These are phyloP conservation scores for Cheirogaleus medius DNA, from an alignment of 2,113 vertebrate species.

Conservation along the genomic window DNA sequence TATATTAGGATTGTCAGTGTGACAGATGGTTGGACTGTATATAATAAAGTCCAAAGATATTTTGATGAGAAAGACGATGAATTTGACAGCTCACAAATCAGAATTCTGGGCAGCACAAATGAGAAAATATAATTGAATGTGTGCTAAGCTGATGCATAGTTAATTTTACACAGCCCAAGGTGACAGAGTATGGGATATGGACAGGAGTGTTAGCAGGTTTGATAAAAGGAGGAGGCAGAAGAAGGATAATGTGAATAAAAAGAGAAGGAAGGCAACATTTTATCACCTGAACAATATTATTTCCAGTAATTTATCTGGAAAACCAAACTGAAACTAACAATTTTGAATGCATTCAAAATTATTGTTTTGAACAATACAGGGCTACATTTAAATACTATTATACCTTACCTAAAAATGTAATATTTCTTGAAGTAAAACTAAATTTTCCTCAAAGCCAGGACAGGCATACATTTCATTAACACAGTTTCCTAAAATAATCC, in stretches of 20 bases:
- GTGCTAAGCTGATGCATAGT: constrained; percentile 62
- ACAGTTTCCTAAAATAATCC: not conserved
- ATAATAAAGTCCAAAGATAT: constrained; percentile 77
- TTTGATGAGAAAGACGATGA: constrained; percentile 67
- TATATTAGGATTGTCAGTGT: constrained; percentile 78
- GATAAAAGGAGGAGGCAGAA: not conserved
- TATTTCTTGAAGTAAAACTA: not conserved
- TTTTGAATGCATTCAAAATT: constrained; percentile 17
- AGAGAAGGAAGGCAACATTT: not conserved
- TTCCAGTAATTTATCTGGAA: not conserved
- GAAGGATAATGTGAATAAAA: not conserved
- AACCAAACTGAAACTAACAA: constrained; percentile 43
- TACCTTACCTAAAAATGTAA: not conserved
- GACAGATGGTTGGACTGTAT: constrained; percentile 77
- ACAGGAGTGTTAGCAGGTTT: constrained; percentile 23
- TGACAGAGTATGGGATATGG: constrained; percentile 40
- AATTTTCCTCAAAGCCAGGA: not conserved
- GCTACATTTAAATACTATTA: not conserved
- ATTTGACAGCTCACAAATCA: constrained; percentile 81
- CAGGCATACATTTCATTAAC: not conserved
- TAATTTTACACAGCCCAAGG: constrained; percentile 73
- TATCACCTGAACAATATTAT: not conserved
- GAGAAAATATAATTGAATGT: constrained; percentile 72
- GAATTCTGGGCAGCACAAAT: constrained; percentile 63
- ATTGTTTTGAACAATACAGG: rapidly evolving